These are phyloP conservation scores for Aleiodes leptofemur DNA, from an alignment of 2,888 invertebrate species.

Conservation along the genomic window DNA sequence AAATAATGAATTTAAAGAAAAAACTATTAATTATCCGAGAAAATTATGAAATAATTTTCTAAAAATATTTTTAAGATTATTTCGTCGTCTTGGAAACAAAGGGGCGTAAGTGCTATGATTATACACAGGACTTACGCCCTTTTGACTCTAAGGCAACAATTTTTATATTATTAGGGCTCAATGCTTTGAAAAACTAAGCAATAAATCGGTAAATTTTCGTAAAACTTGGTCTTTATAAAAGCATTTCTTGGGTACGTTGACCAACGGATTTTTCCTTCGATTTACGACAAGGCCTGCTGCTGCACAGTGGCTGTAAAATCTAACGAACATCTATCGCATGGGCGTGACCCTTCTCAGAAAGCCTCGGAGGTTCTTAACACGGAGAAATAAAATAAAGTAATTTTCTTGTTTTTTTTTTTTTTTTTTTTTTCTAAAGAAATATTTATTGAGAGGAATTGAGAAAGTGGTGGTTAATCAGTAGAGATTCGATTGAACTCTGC, in stretches of 20 bases:
- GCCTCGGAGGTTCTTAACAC: neutral
- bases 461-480: neutral
- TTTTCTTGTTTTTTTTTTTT: too few relatives aligned
- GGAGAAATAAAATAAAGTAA: too few relatives aligned
- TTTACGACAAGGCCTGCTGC: conserved; percentile 23
- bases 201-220: neutral
- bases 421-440: too few relatives aligned
- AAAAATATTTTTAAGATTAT: too few relatives aligned
- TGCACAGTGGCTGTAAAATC: too few relatives aligned
- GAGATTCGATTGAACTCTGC: conserved; percentile 30
- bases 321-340: conserved; percentile 2
- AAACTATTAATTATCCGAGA: conserved; percentile 38
- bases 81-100: too few relatives aligned
- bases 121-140: too few relatives aligned
- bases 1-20: too few relatives aligned
- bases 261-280: conserved; percentile 32
- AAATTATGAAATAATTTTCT: neutral
- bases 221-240: neutral
- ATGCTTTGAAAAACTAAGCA: neutral
- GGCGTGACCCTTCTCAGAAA: conserved; percentile 26
- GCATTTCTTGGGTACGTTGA: neutral
- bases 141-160: too few relatives aligned
- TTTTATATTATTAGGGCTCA: too few relatives aligned
- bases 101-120: too few relatives aligned
- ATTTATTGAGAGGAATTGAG: neutral